Conservation (phyloP, 2,113 vertebrate species). For the Hemicordylus capensis region DNA sequence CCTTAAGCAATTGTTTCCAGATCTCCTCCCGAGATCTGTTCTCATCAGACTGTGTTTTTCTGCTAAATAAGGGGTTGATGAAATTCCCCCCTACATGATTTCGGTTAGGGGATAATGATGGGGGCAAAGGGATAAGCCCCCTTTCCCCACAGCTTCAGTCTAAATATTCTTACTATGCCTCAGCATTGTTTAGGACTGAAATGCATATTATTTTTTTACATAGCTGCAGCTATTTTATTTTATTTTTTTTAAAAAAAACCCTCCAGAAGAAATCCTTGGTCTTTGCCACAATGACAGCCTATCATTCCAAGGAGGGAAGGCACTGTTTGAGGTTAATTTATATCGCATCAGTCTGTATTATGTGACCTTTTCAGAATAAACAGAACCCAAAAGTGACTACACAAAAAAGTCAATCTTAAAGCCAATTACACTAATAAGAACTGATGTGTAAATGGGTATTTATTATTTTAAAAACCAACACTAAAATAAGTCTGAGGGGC, state of each 20-base stretch:
- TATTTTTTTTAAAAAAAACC: rapidly evolving
- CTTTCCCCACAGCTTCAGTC: no score
- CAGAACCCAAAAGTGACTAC: constrained; percentile 70
- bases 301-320: constrained; percentile 58
- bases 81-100: no score
- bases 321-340: constrained; percentile 66
- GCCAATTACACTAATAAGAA: constrained; percentile 65
- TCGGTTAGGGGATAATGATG: no score
- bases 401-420: constrained; percentile 66
- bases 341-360: constrained; percentile 67
- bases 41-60: no score
- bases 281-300: constrained; percentile 27
- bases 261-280: background rate
- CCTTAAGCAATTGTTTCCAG: no score
- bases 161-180: constrained; percentile 36
- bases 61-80: no score
- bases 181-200: constrained; percentile 35
- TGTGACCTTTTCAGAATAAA: constrained; percentile 74
- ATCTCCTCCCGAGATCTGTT: no score
- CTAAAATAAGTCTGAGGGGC: constrained; percentile 63
- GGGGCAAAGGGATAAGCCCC: no score
- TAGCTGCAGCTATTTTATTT: background rate
- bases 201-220: constrained; percentile 37
- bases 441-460: constrained; percentile 72
- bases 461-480: constrained; percentile 66